Percentiles rank a stretch among this genome's conserved stretches.
Evolutionary conservation across 2,797 vertebrate species (phyloP).

Genomic region (Eidolon dupreanum): DNA sequence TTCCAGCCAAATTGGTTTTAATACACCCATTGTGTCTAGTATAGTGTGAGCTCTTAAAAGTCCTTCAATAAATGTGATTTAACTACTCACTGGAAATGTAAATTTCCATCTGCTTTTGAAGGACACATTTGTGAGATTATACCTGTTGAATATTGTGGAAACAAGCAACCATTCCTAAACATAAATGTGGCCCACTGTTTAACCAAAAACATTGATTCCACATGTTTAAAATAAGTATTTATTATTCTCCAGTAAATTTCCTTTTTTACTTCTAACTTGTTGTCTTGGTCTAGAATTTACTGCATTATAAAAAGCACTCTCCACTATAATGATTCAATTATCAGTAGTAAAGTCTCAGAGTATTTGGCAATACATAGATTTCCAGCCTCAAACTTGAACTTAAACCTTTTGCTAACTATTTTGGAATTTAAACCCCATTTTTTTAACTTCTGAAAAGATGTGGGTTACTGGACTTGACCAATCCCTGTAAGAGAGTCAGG

Average conservation of each 20-base stretch:
- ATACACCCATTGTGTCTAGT: background rate
- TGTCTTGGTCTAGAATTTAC: background rate
- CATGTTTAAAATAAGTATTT: background rate
- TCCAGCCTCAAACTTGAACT: background rate
- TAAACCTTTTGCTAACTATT: background rate
- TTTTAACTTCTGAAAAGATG: background rate
- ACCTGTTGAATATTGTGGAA: background rate
- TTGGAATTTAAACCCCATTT: background rate
- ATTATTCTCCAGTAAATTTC: background rate
- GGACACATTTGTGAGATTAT: background rate
- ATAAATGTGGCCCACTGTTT: background rate
- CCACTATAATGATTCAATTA: background rate
- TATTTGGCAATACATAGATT: background rate
- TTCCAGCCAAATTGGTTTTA: background rate
- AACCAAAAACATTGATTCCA: background rate
- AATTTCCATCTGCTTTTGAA: background rate
- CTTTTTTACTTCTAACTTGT: background rate
- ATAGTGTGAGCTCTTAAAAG: background rate
- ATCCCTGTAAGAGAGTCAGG: background rate
- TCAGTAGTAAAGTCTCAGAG: background rate
- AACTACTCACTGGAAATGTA: background rate
- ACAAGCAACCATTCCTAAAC: background rate
- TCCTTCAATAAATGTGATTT: background rate
- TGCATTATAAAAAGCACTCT: background rate
- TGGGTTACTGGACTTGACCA: background rate